Evolutionary conservation across 2,888 invertebrate genomes (phyloP), one percentile per base, ranked within the genome.

Genomic region (Chaetogeoica ovagalla): DNA sequence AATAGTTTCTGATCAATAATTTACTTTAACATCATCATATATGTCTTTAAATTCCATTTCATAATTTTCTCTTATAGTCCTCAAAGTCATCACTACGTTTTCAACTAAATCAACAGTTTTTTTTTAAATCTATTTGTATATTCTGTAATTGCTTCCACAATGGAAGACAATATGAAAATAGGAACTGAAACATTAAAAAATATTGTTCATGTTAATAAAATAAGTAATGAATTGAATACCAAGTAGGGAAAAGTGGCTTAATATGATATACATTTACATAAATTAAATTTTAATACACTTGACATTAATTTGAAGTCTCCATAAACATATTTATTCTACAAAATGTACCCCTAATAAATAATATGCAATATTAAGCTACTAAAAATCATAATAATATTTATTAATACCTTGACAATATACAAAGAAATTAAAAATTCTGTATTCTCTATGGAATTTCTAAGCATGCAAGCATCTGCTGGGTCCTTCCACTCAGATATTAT

Each of bases 371-470:
- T n/a, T 1, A n/a, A 59, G 8, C 59, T 59, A 59, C 5, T 59
- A n/a, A 65, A 66, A 66, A 69, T 48, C 21, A 52, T 39, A 39
- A 15, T 13, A 21, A 43, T 69, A 55, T 52, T 66, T 23, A 30
- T 30, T 30, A 30, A 52, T 69, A 69, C 55, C 55, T 65, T 62
- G 17, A 65, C 43, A 11, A 73, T 65, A 52, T 57, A 48, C 30
- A 81, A 30, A 21, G 65, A 73, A 72, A 73, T 65, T 57, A 71
- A 60, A 65, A 81, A 73, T 55, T 81, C 72, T 37, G 39, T 60
- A 21, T 70, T 21, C 23, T 63, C 43, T 57, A 62, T 21, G 23
- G 65, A 55, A 55, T 55, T 70, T 30, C 30, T 55, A 69, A 63
- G 21, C 69, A 55, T 37, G 13, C n/a, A 30, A 57, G 66, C n/a